Base-by-base conservation (phyloP, 2,888 invertebrate species). In the Diarsia dahlii region DNA sequence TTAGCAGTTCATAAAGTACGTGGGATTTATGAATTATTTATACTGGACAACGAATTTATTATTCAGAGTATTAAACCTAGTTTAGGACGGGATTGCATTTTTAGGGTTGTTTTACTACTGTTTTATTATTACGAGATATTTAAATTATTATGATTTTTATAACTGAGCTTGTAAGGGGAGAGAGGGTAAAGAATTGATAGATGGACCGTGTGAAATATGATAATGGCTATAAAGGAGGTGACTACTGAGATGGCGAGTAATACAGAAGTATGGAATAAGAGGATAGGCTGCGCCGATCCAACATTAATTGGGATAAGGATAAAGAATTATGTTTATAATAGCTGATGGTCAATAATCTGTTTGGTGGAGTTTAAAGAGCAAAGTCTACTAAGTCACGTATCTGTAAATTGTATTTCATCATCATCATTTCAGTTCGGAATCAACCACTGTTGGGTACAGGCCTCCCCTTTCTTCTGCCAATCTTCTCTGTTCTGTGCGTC, bases 21-120 rank as follows among this genome's bases (percentile, higher is more conserved):
- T 84, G 82, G 76, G 74, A 78, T 75, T 76, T 80, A 87, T 88
- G 87, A 89, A 86, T 87, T 71, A 81, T 87, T 88, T 88, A 87
- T 78, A 54, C 46, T 60, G 73, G 39, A 54, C 48, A 50, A 15
- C 23, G 79, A 74, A 80, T 81, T 74, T 83, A 83, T 80, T 85
- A 87, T 87, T 79, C 83, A 74, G 76, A 73, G 72, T 84, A 77
- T 75, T 80, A 82, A 81, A 77, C 62, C 72, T 80, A 82, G 68
- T 80, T 78, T 62, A 71, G 8, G 48, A 34, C 28, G 52, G 48
- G 2, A 71, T 60, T 46, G 10, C 10, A 62, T 63, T 39, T 45
- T n/a, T 63, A 56, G 54, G 64, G 71, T 67, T 62, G 71, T 78
- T 81, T 73, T 67, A 78, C 74, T 73, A 71, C 58, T 65, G 65